phyloP scores from a whole-genome alignment of 2,113 vertebrate genomes.

The Plotosus lineatus region DNA sequence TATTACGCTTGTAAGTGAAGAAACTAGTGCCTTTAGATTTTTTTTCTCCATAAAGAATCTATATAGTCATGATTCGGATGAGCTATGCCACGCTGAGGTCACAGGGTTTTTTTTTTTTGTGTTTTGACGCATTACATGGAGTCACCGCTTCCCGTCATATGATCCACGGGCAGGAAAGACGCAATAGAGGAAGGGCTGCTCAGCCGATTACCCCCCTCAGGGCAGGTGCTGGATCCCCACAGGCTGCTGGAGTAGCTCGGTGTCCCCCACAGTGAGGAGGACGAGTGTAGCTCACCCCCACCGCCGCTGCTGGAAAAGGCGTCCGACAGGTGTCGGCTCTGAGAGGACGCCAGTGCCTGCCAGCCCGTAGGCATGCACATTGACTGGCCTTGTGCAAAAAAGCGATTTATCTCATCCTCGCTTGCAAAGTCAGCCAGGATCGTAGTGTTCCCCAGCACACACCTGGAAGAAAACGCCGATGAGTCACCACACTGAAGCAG shows the following conservation, averaged over 20 bases:
- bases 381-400: constrained; percentile 99
- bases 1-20: constrained; percentile 81
- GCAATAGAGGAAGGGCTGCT: constrained; percentile 93
- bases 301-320: constrained; percentile 90
- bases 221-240: constrained; percentile 87
- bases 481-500: background rate
- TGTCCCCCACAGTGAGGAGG: constrained; percentile 95
- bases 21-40: constrained; percentile 85
- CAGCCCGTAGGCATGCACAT: constrained; percentile 90
- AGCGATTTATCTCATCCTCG: constrained; percentile 99
- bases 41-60: constrained; percentile 46
- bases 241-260: constrained; percentile 97
- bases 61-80: constrained; percentile 55
- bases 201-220: constrained; percentile 81
- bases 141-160: constrained; percentile 90
- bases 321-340: constrained; percentile 89
- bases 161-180: constrained; percentile 97
- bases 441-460: constrained; percentile 99
- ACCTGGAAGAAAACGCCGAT: constrained; percentile 73
- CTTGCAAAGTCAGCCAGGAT: constrained; percentile 99
- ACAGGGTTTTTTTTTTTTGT: constrained; percentile 70
- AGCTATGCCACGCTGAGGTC: constrained; percentile 80
- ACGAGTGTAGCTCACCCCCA: constrained; percentile 86
- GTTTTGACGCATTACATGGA: constrained; percentile 85
- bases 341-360: constrained; percentile 90